phyloP scores from a whole-genome alignment of 2,888 invertebrate genomes.

The Eristalinus aeneus region DNA sequence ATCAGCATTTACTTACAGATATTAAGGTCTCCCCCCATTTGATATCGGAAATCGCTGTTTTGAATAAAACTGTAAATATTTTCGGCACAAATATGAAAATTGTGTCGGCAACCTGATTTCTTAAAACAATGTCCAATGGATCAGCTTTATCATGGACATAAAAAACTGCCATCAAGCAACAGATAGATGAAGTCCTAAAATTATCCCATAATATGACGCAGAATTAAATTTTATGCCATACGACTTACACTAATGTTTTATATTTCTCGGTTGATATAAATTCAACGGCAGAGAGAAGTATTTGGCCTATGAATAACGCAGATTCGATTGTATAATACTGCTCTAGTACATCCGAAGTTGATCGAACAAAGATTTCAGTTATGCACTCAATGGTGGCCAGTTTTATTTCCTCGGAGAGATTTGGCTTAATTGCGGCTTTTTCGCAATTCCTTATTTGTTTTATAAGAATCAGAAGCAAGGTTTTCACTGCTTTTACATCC shows the following conservation, averaged over 20 bases:
- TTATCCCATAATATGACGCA: background rate
- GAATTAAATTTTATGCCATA: background rate
- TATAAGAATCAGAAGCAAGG: conserved; percentile 76
- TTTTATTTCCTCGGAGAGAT: conserved; percentile 79
- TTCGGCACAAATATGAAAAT: conserved; percentile 84
- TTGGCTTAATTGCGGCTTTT: conserved; percentile 70
- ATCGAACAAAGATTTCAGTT: conserved; percentile 74
- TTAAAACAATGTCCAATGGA: conserved; percentile 82
- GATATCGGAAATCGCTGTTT: conserved; percentile 82
- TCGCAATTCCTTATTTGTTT: conserved; percentile 77
- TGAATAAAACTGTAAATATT: conserved; percentile 81
- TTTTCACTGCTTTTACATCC: conserved; percentile 76
- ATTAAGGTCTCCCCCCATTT: conserved; percentile 83
- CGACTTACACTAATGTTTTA: conserved; percentile 83
- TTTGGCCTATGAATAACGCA: conserved; percentile 84
- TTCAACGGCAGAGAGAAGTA: conserved; percentile 85
- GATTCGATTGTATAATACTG: conserved; percentile 83
- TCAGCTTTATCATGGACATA: conserved; percentile 83
- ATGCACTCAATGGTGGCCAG: conserved; percentile 77
- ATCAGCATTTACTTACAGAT: conserved; percentile 79
- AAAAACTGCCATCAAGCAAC: conserved; percentile 85
- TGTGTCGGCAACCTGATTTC: conserved; percentile 82
- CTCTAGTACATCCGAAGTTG: conserved; percentile 81
- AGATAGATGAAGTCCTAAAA: conserved; percentile 81
- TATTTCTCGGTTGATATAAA: conserved; percentile 86